These are phyloP conservation scores for Amblyteles armatorius DNA, from an alignment of 2,888 invertebrate species.

Conservation along the genomic window DNA sequence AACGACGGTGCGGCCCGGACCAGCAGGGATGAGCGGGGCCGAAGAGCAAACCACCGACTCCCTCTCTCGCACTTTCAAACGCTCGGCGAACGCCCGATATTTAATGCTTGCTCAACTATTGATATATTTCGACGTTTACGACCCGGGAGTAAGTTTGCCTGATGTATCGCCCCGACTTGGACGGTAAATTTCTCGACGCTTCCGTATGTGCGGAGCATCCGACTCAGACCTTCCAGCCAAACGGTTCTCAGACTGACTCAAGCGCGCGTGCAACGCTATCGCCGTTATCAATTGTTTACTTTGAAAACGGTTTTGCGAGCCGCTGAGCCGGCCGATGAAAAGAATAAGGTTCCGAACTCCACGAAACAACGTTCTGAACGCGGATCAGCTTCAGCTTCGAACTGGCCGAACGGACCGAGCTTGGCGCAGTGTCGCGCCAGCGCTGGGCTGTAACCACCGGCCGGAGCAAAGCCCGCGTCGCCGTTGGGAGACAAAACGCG, in stretches of 20 bases:
- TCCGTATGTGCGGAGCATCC: constrained; percentile 71
- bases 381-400: neutral
- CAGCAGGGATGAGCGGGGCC: constrained; percentile 15
- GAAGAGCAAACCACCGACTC: constrained; percentile 22
- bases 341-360: neutral
- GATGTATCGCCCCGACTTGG: constrained; percentile 78
- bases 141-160: constrained; percentile 79
- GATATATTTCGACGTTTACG: constrained; percentile 83
- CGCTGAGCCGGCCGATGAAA: neutral
- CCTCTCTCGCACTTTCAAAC: constrained; percentile 53
- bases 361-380: too few relatives aligned
- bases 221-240: constrained; percentile 51
- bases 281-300: neutral
- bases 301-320: neutral
- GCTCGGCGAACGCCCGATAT: constrained; percentile 70
- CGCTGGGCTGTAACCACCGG: neutral
- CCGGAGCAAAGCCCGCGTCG: neutral
- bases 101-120: constrained; percentile 77
- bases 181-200: constrained; percentile 77
- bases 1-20: neutral
- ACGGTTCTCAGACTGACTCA: neutral
- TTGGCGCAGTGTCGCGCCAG: neutral
- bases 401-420: neutral
- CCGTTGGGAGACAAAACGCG: neutral
- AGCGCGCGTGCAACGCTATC: neutral